Conservation (phyloP, 1,140 invertebrate genomes). For the Drosophila insularis region DNA sequence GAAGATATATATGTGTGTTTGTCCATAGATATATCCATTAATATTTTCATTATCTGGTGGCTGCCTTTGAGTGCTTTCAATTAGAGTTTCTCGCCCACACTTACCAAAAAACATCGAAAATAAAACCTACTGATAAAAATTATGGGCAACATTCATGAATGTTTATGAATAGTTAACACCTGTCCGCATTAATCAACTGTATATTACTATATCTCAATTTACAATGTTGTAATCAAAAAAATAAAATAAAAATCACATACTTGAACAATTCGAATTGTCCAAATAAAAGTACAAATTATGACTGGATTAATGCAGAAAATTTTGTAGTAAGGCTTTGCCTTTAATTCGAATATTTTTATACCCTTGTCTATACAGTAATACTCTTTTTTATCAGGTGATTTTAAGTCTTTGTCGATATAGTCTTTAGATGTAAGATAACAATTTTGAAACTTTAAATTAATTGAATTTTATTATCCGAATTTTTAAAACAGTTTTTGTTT, state of each 20-base stretch:
- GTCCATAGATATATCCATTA: not conserved
- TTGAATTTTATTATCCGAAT: too few relatives aligned
- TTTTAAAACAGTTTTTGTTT: too few relatives aligned
- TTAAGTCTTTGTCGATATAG: too few relatives aligned
- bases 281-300: conserved; percentile 61
- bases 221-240: conserved; percentile 67
- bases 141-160: conserved; percentile 2
- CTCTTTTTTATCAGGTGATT: too few relatives aligned
- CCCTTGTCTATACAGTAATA: too few relatives aligned
- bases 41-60: conserved; percentile 20
- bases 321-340: not conserved
- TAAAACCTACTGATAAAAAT: not conserved
- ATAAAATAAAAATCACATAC: conserved; percentile 27
- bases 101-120: not conserved
- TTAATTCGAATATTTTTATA: not conserved
- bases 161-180: conserved; percentile 71
- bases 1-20: not conserved
- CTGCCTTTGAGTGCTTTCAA: conserved; percentile 13
- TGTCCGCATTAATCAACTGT: conserved; percentile 63
- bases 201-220: conserved; percentile 71
- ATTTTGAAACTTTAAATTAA: too few relatives aligned
- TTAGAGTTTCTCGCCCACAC: conserved; percentile 10
- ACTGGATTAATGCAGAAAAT: conserved; percentile 9
- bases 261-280: conserved; percentile 72
- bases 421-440: too few relatives aligned